Evolutionary conservation across 2,113 vertebrate genomes (phyloP).

Genomic region (Sula dactylatra): DNA sequence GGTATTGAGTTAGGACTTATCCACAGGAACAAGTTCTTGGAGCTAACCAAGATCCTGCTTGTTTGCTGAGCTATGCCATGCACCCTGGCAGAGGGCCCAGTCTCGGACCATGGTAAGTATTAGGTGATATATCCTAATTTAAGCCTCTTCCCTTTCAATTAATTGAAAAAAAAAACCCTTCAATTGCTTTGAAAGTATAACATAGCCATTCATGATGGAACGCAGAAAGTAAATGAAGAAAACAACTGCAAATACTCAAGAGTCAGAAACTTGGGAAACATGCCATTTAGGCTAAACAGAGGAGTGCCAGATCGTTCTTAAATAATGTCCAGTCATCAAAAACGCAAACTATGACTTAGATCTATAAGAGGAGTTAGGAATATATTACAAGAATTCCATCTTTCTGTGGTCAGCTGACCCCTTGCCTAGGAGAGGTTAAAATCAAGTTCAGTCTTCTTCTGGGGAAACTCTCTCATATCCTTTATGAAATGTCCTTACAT

Average conservation of each 20-base stretch:
- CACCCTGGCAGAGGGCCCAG: background rate
- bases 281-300: background rate
- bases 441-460: background rate
- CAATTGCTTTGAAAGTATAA: background rate
- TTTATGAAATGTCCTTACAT: background rate
- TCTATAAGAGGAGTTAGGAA: background rate
- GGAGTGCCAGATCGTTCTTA: background rate
- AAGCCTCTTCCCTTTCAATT: background rate
- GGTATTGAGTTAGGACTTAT: accelerated
- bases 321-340: background rate
- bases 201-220: background rate
- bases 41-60: background rate
- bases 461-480: background rate
- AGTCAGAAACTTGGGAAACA: background rate
- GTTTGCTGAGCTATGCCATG: background rate
- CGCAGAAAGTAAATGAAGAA: background rate
- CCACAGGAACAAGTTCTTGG: background rate
- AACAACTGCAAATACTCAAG: background rate
- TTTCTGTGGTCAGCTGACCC: background rate
- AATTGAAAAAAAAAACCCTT: no score
- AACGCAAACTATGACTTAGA: background rate
- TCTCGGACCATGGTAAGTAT: background rate
- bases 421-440: background rate
- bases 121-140: background rate
- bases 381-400: background rate